Evolutionary conservation across 1,140 invertebrate species (phyloP), one percentile per base, ranked within the genome.

Genomic region (Pseudachorutes palmiensis): DNA sequence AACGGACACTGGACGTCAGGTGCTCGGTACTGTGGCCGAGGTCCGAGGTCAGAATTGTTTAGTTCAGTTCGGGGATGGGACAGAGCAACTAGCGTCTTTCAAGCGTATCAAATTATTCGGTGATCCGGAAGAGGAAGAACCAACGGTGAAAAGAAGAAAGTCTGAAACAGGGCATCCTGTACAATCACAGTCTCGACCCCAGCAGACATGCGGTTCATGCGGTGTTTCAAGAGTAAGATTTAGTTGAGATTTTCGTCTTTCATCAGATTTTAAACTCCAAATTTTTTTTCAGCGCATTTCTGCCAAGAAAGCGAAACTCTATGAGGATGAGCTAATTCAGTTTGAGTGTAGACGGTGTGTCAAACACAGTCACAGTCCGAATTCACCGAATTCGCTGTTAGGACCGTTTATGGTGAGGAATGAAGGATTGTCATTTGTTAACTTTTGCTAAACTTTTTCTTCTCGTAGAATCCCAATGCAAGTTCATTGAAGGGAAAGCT

Each of bases 51-150:
- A 60, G 24, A 45, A 36, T 24, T 71, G 66, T 62, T 36, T 65
- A 19, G 59, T 71, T 24, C 30, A 58, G 16, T 71, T 71, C 33
- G 70, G 66, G 2, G 70, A 71, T 49, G 70, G 70, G 19, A 65
- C 70, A 24, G 31, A 68, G 29, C 31, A 66, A 62, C 64, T 67
- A 63, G 66, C 70, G 29, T 22, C 60, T 16, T 66, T 65, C 31
- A 66, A 66, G 31, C 61, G 67, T 22, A 14, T 71, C 22, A 71
- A 71, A 51, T 36, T 71, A 16, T 31, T 31, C 3, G 29, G 41
- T 61, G 45, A 62, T 19, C 41, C 61, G 9, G 51, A 67, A 30
- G 65, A 70, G 19, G 45, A 55, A n/a, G 64, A 31, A 2, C 64
- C 49, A 31, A 12, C 16, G 28, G 22, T 26, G 2, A 24, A 19